Evolutionary conservation across 1,140 invertebrate species (phyloP).

Genomic region (Drosophila watanabei): DNA sequence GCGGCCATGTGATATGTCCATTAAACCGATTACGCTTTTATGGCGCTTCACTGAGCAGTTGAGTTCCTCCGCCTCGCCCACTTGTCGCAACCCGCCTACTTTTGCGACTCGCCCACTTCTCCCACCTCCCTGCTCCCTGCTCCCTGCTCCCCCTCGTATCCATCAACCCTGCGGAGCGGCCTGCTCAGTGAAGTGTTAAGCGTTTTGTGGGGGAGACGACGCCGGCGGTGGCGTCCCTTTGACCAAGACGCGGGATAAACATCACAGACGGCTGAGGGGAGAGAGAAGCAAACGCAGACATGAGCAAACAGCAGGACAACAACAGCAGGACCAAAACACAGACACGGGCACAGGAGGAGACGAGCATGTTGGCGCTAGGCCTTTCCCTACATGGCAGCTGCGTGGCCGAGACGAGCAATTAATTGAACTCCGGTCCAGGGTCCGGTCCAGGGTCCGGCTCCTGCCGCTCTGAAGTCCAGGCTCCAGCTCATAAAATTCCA

Average conservation of each 20-base stretch:
- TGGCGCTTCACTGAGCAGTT: slow-evolving; percentile 32
- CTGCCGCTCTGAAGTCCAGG: neutral
- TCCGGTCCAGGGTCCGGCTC: slow-evolving; percentile 5
- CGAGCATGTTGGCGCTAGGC: slow-evolving; percentile 1
- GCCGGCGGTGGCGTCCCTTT: neutral
- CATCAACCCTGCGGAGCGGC: slow-evolving; percentile 18
- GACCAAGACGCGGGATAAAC: slow-evolving; percentile 33
- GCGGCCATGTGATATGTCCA: slow-evolving; percentile 52
- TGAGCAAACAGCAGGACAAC: slow-evolving; percentile 4
- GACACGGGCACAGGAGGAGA: neutral
- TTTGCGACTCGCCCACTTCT: neutral
- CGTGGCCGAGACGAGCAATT: slow-evolving; percentile 57
- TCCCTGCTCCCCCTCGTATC: neutral
- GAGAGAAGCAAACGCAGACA: slow-evolving; percentile 31
- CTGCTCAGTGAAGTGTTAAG: slow-evolving; percentile 62
- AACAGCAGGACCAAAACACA: neutral
- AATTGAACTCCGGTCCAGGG: slow-evolving; percentile 53
- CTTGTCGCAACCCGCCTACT: neutral
- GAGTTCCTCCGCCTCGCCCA: neutral
- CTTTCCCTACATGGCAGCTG: slow-evolving; percentile 43
- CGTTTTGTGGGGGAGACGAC: slow-evolving; percentile 30
- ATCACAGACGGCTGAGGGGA: no score
- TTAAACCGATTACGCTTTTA: slow-evolving; percentile 59
- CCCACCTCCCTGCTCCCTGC: neutral
- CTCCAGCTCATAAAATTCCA: slow-evolving; percentile 34